Conservation (phyloP, 2,888 invertebrate species). For the Sicus ferrugineus region DNA sequence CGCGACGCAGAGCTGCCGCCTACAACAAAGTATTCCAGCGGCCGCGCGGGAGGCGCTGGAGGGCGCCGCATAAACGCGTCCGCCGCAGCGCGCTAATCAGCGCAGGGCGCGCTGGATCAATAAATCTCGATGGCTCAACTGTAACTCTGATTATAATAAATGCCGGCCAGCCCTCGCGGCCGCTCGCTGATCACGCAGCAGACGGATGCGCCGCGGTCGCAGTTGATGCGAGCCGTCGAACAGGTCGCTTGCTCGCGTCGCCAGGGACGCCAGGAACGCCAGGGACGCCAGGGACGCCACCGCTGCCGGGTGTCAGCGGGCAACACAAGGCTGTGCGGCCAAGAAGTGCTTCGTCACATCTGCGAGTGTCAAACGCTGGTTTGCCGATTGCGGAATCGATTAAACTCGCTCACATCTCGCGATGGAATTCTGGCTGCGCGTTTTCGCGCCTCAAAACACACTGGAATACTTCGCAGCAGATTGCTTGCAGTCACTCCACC, state of each 20-base stretch:
- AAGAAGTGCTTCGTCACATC: no score
- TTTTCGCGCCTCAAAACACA: slow-evolving; percentile 11
- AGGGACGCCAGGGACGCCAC: no score
- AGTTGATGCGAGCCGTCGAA: slow-evolving; percentile 22
- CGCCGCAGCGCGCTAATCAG: slow-evolving; percentile 14
- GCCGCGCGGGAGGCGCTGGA: neutral
- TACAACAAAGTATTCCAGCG: neutral
- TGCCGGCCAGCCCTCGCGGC: slow-evolving; percentile 20
- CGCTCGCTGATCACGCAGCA: slow-evolving; percentile 21
- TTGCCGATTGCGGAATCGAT: neutral
- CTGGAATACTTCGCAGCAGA: neutral
- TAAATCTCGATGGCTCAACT: slow-evolving; percentile 21
- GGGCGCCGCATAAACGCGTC: neutral
- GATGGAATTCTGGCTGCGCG: neutral
- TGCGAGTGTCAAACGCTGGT: neutral
- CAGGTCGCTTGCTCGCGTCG: slow-evolving; percentile 22
- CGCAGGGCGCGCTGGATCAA: neutral
- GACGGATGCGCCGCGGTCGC: slow-evolving; percentile 12
- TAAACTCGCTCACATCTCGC: slow-evolving; percentile 10
- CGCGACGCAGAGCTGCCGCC: neutral
- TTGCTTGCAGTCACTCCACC: neutral
- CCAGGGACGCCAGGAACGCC: no score
- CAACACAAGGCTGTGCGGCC: no score
- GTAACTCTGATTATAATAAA: slow-evolving; percentile 32
- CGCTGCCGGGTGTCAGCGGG: no score